Conservation (phyloP, 2,113 vertebrate genomes). For the Cisticola juncidis region DNA sequence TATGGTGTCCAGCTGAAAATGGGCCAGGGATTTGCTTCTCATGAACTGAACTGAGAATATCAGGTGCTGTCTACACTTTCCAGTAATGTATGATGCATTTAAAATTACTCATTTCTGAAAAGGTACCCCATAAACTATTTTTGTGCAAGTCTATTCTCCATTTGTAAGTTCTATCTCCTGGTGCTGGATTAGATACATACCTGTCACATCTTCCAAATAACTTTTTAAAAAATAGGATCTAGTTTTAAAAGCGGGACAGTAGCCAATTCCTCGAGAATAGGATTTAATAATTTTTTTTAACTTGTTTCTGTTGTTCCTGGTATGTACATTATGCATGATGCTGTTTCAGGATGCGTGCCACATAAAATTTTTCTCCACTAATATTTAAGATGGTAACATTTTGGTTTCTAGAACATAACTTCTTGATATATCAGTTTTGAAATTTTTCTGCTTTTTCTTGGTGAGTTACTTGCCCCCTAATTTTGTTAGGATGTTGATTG, state of each 20-base stretch:
- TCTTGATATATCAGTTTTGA: neutral
- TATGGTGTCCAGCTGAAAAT: neutral
- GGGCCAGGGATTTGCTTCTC: neutral
- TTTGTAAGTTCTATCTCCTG: neutral
- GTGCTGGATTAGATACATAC: fast-evolving
- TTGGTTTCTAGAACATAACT: neutral
- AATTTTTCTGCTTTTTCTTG: neutral
- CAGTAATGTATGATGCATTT: neutral
- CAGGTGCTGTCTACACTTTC: neutral
- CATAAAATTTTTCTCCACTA: neutral
- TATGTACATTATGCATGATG: fast-evolving
- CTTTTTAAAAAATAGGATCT: neutral
- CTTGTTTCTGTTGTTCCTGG: neutral
- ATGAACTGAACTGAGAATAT: neutral
- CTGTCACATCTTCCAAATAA: neutral
- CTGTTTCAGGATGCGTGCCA: neutral
- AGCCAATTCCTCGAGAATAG: neutral
- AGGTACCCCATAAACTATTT: neutral
- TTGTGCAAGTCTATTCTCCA: neutral
- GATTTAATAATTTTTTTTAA: neutral
- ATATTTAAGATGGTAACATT: neutral
- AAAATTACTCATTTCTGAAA: neutral
- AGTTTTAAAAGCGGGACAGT: neutral
- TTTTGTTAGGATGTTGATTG: neutral
- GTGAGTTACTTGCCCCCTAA: neutral